Base-by-base conservation (phyloP, 2,888 invertebrate genomes). In the Nudaria mundana region DNA sequence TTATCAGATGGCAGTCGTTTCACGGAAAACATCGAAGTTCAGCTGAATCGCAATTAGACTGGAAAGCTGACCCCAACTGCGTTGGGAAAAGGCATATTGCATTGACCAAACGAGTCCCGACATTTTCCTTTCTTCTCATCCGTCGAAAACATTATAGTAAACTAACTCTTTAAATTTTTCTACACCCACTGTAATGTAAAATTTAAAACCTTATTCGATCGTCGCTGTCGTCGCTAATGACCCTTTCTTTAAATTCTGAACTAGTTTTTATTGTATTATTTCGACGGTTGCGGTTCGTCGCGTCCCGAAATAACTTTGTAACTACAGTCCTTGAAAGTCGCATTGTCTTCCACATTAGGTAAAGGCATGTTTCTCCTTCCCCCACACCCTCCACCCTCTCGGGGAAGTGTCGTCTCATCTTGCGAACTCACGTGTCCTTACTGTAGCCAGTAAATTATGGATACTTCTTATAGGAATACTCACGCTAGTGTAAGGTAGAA, bases 281-380 rank as follows among this genome's bases (percentile, higher is more conserved):
- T n/a, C n/a, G n/a, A n/a, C n/a, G 41, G 51, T 55, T 43, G 8
- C 30, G 20, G 13, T 14, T 20, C 37, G 16, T 32, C 39, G 30
- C 31, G 44, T 55, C 59, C 66, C 51, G 45, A 64, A 69, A 73
- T 74, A 79, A 73, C 78, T 70, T 73, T 73, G 72, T 63, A n/a
- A n/a, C n/a, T 72, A 67, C 71, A 66, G 68, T 68, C 75, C 71
- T 67, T 71, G 74, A 66, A 62, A 55, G 62, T 56, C 57, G 67
- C 81, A 86, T 86, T 86, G 86, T 86, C 63, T 84, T 82, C 87
- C 85, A 77, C 79, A 80, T 86, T 82, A 81, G 87, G 87, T 75
- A 78, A 76, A 80, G 79, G 80, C 82, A 84, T 83, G 76, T 63
- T 46, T 56, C 50, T 52, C 48, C 52, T 49, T 45, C 44, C 52